Base-by-base conservation (phyloP, 2,797 vertebrate genomes). In the Kryptopterus vitreolus region DNA sequence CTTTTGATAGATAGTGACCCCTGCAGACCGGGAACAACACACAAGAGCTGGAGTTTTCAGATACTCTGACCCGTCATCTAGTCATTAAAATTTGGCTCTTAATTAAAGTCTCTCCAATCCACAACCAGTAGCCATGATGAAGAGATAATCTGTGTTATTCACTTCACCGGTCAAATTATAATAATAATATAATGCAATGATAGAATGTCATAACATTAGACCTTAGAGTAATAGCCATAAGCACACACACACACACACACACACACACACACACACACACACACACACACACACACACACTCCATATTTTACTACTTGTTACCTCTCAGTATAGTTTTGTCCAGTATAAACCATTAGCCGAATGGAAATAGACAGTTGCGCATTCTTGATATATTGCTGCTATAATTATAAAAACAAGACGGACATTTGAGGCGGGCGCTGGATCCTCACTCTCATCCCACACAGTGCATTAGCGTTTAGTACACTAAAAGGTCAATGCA, bases 401-500 rank as follows among this genome's bases (percentile, higher is more conserved):
- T 48, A 24, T 68, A 68, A 68, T 69, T 50, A 48, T 48, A 38
- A 79, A 71, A 71, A 63, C 24, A 59, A 65, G 57, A 52, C 31
- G 31, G 55, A 69, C 16, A 55, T 61, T 76, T 73, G 62, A 24
- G 29, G 24, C n/a, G 69, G 31, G 29, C 48, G 22, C 24, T 59
- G 43, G 18, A 66, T 65, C 52, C 50, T 69, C 59, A 52, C 31
- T 24, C 38, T 62, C 38, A 74, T 69, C 31, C 31, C 8, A 29
- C 35, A 35, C 61, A 22, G n/a, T 69, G 55, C 15, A 57, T 71
- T 31, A 52, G 48, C 58, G 62, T 61, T 46, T 79, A 33, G 53
- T 57, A 9, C n/a, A 77, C 61, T 68, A n/a, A 72, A 77, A 85
- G 77, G 80, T 85, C 74, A 82, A 26, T 62, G 55, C 57, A 53